These are phyloP conservation scores for Bombus haemorrhoidalis DNA, from an alignment of 1,140 invertebrate genomes.

Conservation along the genomic window DNA sequence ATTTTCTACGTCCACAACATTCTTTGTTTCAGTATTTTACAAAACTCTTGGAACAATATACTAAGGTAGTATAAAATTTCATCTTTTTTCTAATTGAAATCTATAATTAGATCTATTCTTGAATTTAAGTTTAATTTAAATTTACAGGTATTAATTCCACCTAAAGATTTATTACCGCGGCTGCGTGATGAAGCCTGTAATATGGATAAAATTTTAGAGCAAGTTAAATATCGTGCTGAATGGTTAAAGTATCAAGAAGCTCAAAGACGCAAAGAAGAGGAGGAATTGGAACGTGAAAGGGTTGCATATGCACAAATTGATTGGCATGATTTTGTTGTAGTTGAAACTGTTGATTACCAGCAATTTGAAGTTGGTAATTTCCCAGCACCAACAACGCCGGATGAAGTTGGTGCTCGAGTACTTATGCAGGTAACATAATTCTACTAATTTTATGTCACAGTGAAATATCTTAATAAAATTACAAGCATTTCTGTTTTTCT, in stretches of 20 bases:
- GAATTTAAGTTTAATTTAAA: conserved; percentile 13
- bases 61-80: conserved; percentile 86
- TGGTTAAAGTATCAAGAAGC: conserved; percentile 98
- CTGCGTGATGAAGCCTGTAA: conserved; percentile 91
- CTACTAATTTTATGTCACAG: too few species aligned
- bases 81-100: not conserved
- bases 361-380: conserved; percentile 97
- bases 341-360: conserved; percentile 99
- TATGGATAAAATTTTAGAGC: conserved; percentile 91
- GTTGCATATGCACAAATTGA: conserved; percentile 99
- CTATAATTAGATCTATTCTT: not conserved
- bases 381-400: conserved; percentile 97
- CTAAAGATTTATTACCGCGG: conserved; percentile 93
- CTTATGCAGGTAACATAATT: conserved; percentile 88
- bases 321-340: conserved; percentile 99
- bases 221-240: conserved; percentile 96
- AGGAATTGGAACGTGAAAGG: conserved; percentile 96
- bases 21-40: conserved; percentile 99
- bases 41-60: conserved; percentile 98
- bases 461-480: not conserved
- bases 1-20: conserved; percentile 99
- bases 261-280: conserved; percentile 95
- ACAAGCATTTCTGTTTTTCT: not conserved
- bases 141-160: conserved; percentile 91
- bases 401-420: conserved; percentile 97